These are phyloP conservation scores for Ameiurus melas DNA, from an alignment of 2,113 vertebrate genomes.

Conservation along the genomic window DNA sequence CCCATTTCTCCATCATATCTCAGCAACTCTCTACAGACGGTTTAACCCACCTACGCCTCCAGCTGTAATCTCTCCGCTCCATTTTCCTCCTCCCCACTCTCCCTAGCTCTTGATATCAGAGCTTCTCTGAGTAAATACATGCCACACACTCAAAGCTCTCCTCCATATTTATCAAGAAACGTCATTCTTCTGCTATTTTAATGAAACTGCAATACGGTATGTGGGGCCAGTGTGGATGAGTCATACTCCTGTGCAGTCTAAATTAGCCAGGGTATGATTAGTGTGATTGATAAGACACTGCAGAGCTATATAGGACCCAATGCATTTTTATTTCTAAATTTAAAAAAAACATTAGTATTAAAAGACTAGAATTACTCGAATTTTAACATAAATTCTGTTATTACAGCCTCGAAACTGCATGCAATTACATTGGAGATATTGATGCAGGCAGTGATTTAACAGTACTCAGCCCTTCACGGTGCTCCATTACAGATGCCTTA, in stretches of 20 bases:
- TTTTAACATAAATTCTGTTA: background rate
- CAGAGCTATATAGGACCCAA: background rate
- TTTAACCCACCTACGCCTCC: background rate
- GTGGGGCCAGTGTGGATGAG: background rate
- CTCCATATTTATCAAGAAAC: background rate
- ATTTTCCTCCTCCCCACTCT: background rate
- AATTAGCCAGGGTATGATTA: background rate
- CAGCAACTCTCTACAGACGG: background rate
- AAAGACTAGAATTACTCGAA: background rate
- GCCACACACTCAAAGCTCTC: background rate
- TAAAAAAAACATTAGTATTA: background rate
- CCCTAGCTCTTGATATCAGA: background rate
- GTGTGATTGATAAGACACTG: background rate
- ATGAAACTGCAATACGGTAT: background rate
- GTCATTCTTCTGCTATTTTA: conserved; percentile 29
- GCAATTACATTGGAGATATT: background rate
- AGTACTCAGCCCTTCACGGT: background rate
- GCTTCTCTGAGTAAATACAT: background rate
- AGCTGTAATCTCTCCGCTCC: background rate
- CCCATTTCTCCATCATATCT: background rate
- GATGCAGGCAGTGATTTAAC: background rate
- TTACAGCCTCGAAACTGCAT: background rate
- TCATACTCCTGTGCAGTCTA: background rate
- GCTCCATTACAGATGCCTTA: background rate
- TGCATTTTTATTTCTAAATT: background rate